phyloP scores from a whole-genome alignment of 2,113 vertebrate genomes.

The cattle (Bos taurus) region DNA sequence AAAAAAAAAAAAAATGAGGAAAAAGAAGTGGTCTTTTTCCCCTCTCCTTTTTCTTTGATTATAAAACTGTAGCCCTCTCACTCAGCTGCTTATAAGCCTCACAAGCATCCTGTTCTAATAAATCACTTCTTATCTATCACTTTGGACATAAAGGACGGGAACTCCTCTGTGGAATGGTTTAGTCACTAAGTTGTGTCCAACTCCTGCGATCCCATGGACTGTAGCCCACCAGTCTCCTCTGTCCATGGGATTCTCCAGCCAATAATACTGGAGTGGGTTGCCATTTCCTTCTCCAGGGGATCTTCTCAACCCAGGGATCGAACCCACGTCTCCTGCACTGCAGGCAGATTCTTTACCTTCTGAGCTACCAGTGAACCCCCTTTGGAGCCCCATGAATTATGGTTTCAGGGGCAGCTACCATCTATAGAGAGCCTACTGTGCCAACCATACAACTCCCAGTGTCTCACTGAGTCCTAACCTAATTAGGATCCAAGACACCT shows the following conservation, averaged over 20 bases:
- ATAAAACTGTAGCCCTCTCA: neutral
- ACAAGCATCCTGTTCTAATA: neutral
- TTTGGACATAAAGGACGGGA: neutral
- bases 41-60: neutral
- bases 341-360: neutral
- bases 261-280: neutral
- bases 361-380: neutral
- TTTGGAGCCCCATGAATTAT: neutral
- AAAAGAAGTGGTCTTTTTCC: neutral
- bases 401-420: neutral
- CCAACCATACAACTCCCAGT: neutral
- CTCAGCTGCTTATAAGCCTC: neutral
- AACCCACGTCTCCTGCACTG: neutral
- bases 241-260: neutral
- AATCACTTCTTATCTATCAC: neutral
- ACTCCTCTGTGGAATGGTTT: neutral
- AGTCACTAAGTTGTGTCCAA: neutral
- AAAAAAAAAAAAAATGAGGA: neutral
- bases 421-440: neutral
- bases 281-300: neutral
- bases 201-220: neutral
- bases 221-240: neutral
- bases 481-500: neutral
- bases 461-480: neutral
- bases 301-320: neutral